phyloP scores from a whole-genome alignment of 2,888 invertebrate species.

The Xylota sylvarum region DNA sequence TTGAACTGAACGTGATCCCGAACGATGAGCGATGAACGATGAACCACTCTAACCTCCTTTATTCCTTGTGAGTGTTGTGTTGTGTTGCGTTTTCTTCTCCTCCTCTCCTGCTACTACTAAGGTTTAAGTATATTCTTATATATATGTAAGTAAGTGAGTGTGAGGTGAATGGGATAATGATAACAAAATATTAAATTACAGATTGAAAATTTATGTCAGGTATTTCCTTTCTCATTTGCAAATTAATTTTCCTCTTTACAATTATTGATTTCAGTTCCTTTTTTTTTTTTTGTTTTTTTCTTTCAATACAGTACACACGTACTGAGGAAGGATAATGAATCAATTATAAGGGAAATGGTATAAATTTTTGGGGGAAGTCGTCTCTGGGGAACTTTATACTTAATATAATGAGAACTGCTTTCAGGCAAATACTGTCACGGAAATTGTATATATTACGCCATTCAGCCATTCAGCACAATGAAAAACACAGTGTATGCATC shows the following conservation, averaged over 20 bases:
- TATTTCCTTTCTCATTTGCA: conserved; percentile 49
- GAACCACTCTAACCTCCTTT: conserved; percentile 14
- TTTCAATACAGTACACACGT: too few species aligned
- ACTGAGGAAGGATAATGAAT: conserved; percentile 38
- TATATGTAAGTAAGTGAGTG: not conserved
- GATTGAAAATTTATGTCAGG: conserved; percentile 47
- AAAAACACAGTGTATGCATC: too few species aligned
- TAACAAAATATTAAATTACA: conserved; percentile 48
- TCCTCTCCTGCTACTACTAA: too few species aligned
- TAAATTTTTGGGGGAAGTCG: not conserved
- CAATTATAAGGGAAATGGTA: conserved; percentile 11
- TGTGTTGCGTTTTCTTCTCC: not conserved
- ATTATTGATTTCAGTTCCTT: conserved; percentile 1
- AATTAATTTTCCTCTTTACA: conserved; percentile 39
- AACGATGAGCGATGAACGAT: conserved; percentile 20
- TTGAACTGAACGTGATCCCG: conserved; percentile 35
- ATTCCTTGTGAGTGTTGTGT: too few species aligned
- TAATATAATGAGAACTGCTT: not conserved
- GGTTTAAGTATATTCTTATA: not conserved
- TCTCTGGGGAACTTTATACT: not conserved
- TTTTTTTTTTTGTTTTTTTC: not conserved
- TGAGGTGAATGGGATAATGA: conserved; percentile 25
- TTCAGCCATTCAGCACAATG: too few species aligned
- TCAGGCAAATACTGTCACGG: too few species aligned
- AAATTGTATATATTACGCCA: too few species aligned